Percentiles rank a stretch among this genome's conserved stretches.
phyloP scores from a whole-genome alignment of 1,140 invertebrate species.

The Onthophagus taurus region DNA sequence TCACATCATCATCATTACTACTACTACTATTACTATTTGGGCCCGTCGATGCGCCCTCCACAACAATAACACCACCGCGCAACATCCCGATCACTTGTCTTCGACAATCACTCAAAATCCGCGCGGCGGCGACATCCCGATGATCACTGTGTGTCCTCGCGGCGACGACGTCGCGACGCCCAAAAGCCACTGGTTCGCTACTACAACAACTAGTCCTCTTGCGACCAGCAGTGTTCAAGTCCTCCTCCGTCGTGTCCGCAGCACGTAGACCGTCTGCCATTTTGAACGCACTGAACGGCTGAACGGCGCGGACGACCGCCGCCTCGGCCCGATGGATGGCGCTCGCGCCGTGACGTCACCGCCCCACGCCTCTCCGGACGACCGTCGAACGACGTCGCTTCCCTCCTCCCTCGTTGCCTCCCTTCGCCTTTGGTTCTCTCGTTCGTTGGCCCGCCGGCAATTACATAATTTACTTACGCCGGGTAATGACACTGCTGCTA shows the following conservation, averaged over 20 bases:
- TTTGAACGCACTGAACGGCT: conserved; percentile 31
- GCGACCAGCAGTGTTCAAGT: conserved; percentile 10
- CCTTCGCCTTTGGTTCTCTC: conserved; percentile 27
- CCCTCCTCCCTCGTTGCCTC: conserved; percentile 11
- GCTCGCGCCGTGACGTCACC: conserved; percentile 26
- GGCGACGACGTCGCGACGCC: conserved; percentile 26
- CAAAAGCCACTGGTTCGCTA: no score
- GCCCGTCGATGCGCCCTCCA: neutral
- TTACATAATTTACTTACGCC: conserved; percentile 37
- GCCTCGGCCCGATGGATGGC: conserved; percentile 17
- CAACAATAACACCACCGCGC: conserved; percentile 20
- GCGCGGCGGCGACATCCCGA: conserved; percentile 22
- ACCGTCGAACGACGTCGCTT: neutral
- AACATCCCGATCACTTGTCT: conserved; percentile 30
- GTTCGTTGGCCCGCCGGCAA: conserved; percentile 36
- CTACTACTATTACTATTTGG: neutral
- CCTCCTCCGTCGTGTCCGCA: conserved; percentile 30
- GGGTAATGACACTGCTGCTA: conserved; percentile 30
- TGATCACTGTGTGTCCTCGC: conserved; percentile 27
- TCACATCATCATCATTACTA: conserved; percentile 5
- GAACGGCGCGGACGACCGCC: conserved; percentile 18
- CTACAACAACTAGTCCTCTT: no score
- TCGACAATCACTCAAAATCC: conserved; percentile 25
- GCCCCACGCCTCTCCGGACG: conserved; percentile 15
- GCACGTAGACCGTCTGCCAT: conserved; percentile 40